Evolutionary conservation across 2,888 invertebrate genomes (phyloP).

Genomic region (Tenthredo distinguenda): DNA sequence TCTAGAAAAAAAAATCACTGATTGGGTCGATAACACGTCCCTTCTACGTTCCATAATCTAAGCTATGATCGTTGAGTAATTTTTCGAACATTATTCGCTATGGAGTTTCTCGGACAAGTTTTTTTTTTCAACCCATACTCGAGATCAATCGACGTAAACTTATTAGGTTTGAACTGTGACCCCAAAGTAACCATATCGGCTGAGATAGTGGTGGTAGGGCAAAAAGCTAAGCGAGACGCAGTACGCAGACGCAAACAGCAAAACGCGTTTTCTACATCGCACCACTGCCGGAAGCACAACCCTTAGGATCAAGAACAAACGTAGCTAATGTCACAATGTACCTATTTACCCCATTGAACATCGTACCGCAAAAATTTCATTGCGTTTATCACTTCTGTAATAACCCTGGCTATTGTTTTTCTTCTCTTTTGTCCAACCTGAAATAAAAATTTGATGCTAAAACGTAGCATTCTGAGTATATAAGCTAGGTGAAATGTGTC

Average conservation of each 20-base stretch:
- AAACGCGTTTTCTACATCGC: slow-evolving; percentile 21
- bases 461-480: not conserved
- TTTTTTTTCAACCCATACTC: not conserved
- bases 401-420: not conserved
- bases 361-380: not conserved
- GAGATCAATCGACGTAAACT: slow-evolving; percentile 19
- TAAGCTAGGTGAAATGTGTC: slow-evolving; percentile 1
- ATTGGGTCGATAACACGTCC: slow-evolving; percentile 44
- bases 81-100: slow-evolving; percentile 11
- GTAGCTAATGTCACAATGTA: not conserved
- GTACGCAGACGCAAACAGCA: slow-evolving; percentile 34
- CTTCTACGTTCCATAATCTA: slow-evolving; percentile 22
- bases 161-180: slow-evolving; percentile 37
- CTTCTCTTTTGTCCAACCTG: not conserved
- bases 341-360: slow-evolving; percentile 13
- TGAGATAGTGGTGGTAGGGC: not conserved
- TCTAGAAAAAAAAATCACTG: slow-evolving; percentile 42
- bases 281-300: slow-evolving; percentile 16
- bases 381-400: not conserved
- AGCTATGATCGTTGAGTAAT: slow-evolving; percentile 13
- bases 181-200: not conserved
- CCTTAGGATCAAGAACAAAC: not conserved
- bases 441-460: not conserved
- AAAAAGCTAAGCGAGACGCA: slow-evolving; percentile 8
- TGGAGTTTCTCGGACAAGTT: not conserved